Percentiles rank a stretch among this genome's conserved stretches.
These are phyloP conservation scores for Eurytoma californica DNA, from an alignment of 2,888 invertebrate species.

Conservation along the genomic window DNA sequence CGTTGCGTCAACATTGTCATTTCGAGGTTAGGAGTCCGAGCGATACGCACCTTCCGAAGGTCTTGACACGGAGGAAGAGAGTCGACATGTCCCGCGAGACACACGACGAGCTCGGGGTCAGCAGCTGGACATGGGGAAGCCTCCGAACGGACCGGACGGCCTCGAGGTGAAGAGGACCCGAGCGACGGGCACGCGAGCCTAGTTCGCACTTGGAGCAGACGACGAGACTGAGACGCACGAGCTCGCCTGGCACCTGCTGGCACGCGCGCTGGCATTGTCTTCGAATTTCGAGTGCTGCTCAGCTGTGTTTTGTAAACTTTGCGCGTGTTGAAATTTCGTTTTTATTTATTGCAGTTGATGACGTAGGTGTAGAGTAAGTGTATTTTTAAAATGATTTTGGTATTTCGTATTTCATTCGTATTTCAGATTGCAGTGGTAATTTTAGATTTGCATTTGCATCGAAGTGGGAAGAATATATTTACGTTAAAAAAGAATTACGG, in stretches of 20 bases:
- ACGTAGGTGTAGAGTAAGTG: neutral
- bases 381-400: conserved; percentile 1
- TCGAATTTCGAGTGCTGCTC: neutral
- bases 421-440: neutral
- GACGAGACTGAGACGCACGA: neutral
- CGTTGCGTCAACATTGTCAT: neutral
- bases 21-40: conserved; percentile 43
- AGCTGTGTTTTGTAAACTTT: neutral
- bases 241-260: too few relatives aligned
- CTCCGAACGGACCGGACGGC: too few relatives aligned
- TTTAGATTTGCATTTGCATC: neutral
- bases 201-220: conserved; percentile 4
- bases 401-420: neutral
- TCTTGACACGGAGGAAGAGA: conserved; percentile 33
- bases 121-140: too few relatives aligned
- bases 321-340: neutral
- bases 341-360: neutral
- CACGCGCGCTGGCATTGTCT: conserved; percentile 3
- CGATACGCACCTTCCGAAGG: conserved; percentile 46
- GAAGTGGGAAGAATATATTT: too few relatives aligned
- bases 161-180: neutral
- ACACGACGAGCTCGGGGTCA: too few relatives aligned
- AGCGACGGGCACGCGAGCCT: neutral
- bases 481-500: too few relatives aligned
- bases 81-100: conserved; percentile 29